Base-by-base conservation (phyloP, 2,888 invertebrate genomes). In the Mesorhabditis belari region DNA sequence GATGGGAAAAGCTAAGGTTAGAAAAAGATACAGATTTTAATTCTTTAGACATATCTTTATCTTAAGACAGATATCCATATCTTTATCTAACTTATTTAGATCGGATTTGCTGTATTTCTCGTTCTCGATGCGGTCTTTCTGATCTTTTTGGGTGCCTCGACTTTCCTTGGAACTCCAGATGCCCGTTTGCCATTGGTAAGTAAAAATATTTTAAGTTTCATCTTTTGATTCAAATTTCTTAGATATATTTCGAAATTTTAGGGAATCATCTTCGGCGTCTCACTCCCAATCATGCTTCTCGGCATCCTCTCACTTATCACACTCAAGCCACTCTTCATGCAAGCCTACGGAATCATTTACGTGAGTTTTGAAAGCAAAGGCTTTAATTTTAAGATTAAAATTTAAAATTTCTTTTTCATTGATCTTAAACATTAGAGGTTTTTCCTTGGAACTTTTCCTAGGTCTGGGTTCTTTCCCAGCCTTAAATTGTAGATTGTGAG, bases 261-360 rank as follows among this genome's bases (percentile, higher is more conserved):
- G 44, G 44, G 12, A 2, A 35, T 35, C 12, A 35, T 35, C 44
- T 35, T 35, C 44, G 44, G 12, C 2, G 12, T 35, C 44, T 35
- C 12, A n/a, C 67, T 64, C 3, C 70, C 74, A 49, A 60, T 60
- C 53, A 59, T 49, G 17, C 28, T 52, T n/a, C 58, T 64, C 19
- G 65, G 67, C 55, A 35, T 35, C 44, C 12, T 35, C 12, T 9
- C 44, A 9, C 44, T 35, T n/a, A 35, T 35, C 44, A 35, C 44
- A 1, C 44, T 17, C 12, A 35, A 35, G 44, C 44, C 44, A 9
- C 12, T 35, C 12, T 35, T 35, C 44, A 35, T 35, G 44, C 44
- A 35, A n/a, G 44, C 44, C 1, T 35, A 35, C 44, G 44, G 44
- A 35, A n/a, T 35, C 12, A n/a, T n/a, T 17, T 35, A 35, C 44